Evolutionary conservation across 1,140 invertebrate genomes (phyloP).

Genomic region (Archivesica marissinica): DNA sequence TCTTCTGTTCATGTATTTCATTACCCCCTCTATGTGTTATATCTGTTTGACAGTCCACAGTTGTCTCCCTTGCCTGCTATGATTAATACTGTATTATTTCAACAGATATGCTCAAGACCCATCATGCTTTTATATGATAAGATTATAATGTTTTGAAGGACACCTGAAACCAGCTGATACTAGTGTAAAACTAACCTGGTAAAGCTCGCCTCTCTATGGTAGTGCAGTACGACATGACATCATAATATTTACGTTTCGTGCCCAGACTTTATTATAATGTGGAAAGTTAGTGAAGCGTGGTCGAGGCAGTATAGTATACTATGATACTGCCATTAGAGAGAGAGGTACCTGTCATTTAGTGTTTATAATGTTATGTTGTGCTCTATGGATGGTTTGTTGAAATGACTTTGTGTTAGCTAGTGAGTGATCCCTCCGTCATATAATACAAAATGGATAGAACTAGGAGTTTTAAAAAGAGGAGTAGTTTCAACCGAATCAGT

Average conservation of each 20-base stretch:
- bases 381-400: too few relatives aligned
- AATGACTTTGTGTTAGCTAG: too few relatives aligned
- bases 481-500: too few relatives aligned
- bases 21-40: neutral
- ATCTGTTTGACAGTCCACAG: neutral
- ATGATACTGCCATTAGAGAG: neutral
- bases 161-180: neutral
- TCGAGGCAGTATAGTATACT: neutral
- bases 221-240: neutral
- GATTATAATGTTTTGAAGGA: neutral
- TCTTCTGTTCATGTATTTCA: neutral
- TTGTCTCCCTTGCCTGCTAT: neutral
- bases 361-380: too few relatives aligned
- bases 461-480: too few relatives aligned
- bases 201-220: neutral
- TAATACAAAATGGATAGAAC: too few relatives aligned
- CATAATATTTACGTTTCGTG: neutral
- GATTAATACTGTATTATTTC: neutral
- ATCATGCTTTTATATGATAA: neutral
- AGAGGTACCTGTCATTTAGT: too few relatives aligned
- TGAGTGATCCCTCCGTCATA: too few relatives aligned
- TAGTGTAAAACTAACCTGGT: neutral
- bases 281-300: neutral
- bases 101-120: neutral
- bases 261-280: neutral